Percentiles rank a stretch among this genome's conserved stretches.
phyloP scores from a whole-genome alignment of 2,888 invertebrate genomes.

The Patella ulyssiponensis region DNA sequence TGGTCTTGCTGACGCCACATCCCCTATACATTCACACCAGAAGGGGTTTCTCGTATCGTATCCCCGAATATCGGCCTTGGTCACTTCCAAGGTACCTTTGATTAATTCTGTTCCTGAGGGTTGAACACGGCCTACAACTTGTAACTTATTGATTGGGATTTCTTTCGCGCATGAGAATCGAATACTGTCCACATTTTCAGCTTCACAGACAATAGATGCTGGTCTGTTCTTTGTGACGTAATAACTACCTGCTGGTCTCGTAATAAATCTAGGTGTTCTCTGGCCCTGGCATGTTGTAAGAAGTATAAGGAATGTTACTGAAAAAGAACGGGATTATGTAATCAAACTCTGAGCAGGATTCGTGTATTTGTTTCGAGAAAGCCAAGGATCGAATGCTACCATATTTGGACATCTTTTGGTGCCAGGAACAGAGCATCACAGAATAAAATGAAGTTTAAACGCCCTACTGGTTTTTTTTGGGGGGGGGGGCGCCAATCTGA shows the following conservation, averaged over 20 bases:
- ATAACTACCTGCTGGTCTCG: neutral
- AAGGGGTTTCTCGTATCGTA: neutral
- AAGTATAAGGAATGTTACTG: conserved; percentile 10
- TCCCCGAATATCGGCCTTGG: neutral
- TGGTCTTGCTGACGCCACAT: neutral
- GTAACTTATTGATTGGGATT: neutral
- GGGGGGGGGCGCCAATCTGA: no score
- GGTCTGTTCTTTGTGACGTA: neutral
- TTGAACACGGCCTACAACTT: neutral
- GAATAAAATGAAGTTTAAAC: no score
- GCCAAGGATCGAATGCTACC: no score
- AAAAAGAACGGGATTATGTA: neutral
- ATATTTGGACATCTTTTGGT: no score
- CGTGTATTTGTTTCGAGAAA: no score
- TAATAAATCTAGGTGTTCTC: neutral
- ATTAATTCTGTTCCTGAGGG: neutral
- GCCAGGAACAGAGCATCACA: no score
- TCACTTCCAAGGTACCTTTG: neutral
- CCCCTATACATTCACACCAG: conserved; percentile 3
- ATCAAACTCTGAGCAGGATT: no score
- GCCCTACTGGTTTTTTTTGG: no score
- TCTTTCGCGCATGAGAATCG: neutral
- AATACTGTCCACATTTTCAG: conserved; percentile 4
- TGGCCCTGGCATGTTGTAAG: conserved; percentile 7
- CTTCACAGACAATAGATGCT: neutral